Base-by-base conservation (phyloP, 1,140 invertebrate species). In the Drosophila fuyamai region DNA sequence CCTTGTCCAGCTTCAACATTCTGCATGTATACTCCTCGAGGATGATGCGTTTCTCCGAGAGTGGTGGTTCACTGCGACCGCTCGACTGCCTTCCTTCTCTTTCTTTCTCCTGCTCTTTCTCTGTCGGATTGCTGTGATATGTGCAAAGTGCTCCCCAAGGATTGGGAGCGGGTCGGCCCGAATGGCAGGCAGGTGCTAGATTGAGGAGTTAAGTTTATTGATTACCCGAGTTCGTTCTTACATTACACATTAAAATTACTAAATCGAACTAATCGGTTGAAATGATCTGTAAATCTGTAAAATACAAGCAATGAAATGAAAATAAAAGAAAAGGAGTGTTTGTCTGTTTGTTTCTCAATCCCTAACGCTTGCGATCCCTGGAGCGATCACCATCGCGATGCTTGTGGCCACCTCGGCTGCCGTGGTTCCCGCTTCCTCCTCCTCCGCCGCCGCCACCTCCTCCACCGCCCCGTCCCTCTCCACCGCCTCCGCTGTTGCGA, bases 351-450 rank as follows among this genome's bases (percentile, higher is more conserved):
- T 13, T 13, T 53, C 12, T 6, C 36, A 27, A 32, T 44, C n/a
- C 32, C 70, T 78, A 92, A 48, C 91, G 88, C 53, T 92, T 92
- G 16, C 91, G 80, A 71, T 92, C 88, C 27, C 91, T 71, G n/a
- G 85, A 85, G 9, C 88, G 90, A 16, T 92, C 91, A 43, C 78
- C 72, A 8, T 92, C 84, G 12, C 91, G 75, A 54, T 89, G 82
- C 53, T 91, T 91, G 44, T 91, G 84, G 1, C 61, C 66, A 7
- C 81, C 81, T 0, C 84, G 85, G 47, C 75, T 89, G 27, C 62
- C 61, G 51, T 72, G 67, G 5, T 38, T 61, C 13, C 58, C 46
- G 23, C 29, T 61, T 12, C 59, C 51, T 54, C 60, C 50, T 16
- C 40, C n/a, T 0, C 43, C 62, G 27, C 46, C 41, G n/a, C 23